Base-by-base conservation (phyloP, 2,888 invertebrate species). In the Lycocerus yunnanus region DNA sequence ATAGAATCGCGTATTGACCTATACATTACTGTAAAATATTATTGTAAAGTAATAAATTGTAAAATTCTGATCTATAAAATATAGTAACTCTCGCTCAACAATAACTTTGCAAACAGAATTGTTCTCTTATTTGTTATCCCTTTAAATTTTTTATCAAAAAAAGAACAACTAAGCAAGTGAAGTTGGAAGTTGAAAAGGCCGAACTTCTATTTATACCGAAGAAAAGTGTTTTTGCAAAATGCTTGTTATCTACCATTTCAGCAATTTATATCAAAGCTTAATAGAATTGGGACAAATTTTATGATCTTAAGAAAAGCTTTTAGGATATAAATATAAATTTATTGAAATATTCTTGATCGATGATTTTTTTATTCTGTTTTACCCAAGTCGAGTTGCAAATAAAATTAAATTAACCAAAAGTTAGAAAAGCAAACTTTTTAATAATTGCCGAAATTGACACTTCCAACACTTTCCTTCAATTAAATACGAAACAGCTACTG, bases 241-340 rank as follows among this genome's bases (percentile, higher is more conserved):
- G 61, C 61, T 63, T 63, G 61, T 63, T 63, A 63, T 63, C 61
- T 63, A 63, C 16, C 61, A 18, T 63, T 63, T n/a, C 18, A 63
- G 61, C 16, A 63, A 63, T 63, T 63, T 63, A 63, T 63, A 63
- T 18, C 61, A 18, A 63, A 20, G 61, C 61, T 63, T 63, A 63
- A 63, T 63, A 63, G 61, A 63, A 63, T 63, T 63, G 61, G 61
- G 61, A 20, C 61, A 63, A 63, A 63, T 63, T 63, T 63, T 63
- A 63, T 63, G 61, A 63, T 63, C 61, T 63, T 20, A 20, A 63
- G 61, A 63, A 63, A 63, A 63, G 43, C 61, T 63, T 63, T 63
- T 15, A 18, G 18, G 61, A 13, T 20, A 63, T 18, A 63, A 20
- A 63, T 63, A 63, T 63, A 63, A 63, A 16, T 63, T 63, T 63